Evolutionary conservation across 2,888 invertebrate genomes (phyloP), one percentile per base, ranked within the genome.

Genomic region (Sphaerolaimus hirsutus): DNA sequence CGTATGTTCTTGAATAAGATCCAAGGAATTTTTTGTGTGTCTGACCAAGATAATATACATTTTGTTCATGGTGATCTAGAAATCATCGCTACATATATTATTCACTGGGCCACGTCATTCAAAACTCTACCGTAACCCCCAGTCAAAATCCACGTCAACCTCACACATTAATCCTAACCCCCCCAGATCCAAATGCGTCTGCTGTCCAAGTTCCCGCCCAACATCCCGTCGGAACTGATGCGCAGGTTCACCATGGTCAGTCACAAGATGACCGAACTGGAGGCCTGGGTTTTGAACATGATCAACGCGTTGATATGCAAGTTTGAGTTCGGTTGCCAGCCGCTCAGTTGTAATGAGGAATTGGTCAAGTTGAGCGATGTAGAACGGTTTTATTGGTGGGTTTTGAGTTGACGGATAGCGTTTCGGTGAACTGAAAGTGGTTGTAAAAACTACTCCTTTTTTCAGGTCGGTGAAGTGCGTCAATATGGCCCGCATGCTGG

Each of bases 311-410:
- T 53, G 7, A 45, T 52, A 19, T 51, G 54, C 22, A 53, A 54
- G 27, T 58, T 51, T 49, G 56, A 56, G 41, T 52, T 54, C 24
- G 58, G 58, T 43, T 58, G 55, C 45, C 57, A 57, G 44, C 42
- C 57, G 25, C 57, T 55, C 50, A 50, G 51, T 2, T 46, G 52
- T 10, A 47, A 53, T 37, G 58, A 58, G 46, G 58, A 58, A 42
- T 40, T 58, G 19, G 49, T 56, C 23, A 49, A 50, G 22, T 32
- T 55, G 32, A 46, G 43, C 44, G 54, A 55, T 44, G 56, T 55
- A 17, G 54, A 56, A 26, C 50, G 48, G 37, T 58, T 58, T 49
- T 58, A 58, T 49, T 58, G 56, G 58, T 52, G 53, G 35, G 56
- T 57, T 32, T 32, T 32, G 17, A 10, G 10, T n/a, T n/a, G n/a